Conservation (phyloP, 2,797 vertebrate species). For the Lepus oiostolus region DNA sequence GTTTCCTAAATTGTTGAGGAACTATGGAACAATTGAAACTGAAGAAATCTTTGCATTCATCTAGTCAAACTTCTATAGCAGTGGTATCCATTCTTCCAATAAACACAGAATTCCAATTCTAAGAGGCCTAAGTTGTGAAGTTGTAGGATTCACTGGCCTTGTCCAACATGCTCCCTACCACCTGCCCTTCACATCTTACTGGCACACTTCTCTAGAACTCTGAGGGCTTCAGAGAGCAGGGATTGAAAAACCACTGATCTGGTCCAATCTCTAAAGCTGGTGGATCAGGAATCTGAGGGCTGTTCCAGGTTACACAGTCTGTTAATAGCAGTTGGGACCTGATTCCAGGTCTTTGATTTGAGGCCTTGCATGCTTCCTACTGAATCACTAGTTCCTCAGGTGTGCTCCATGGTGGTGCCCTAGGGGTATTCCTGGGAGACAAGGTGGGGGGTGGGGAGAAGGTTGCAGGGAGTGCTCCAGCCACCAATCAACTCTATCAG, state of each 20-base stretch:
- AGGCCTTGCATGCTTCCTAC: background rate
- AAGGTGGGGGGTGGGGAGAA: background rate
- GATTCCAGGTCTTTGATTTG: background rate
- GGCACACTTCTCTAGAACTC: background rate
- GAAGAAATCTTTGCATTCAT: background rate
- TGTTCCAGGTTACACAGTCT: background rate
- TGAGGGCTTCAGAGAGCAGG: background rate
- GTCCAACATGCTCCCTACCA: background rate
- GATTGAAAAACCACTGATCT: background rate
- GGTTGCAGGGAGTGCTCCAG: background rate
- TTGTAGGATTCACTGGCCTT: background rate
- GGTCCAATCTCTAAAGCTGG: background rate
- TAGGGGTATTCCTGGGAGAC: background rate
- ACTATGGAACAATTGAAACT: background rate
- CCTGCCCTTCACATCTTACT: background rate
- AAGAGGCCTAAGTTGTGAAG: background rate
- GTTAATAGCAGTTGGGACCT: background rate
- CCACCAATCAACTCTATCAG: background rate
- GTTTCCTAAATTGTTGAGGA: background rate
- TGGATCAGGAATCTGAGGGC: background rate
- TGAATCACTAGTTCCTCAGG: background rate
- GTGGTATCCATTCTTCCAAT: background rate
- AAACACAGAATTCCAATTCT: background rate
- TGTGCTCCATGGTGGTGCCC: background rate
- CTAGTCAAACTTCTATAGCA: background rate